phyloP scores from a whole-genome alignment of 2,113 vertebrate genomes.

The Orthochromis indermauri region DNA sequence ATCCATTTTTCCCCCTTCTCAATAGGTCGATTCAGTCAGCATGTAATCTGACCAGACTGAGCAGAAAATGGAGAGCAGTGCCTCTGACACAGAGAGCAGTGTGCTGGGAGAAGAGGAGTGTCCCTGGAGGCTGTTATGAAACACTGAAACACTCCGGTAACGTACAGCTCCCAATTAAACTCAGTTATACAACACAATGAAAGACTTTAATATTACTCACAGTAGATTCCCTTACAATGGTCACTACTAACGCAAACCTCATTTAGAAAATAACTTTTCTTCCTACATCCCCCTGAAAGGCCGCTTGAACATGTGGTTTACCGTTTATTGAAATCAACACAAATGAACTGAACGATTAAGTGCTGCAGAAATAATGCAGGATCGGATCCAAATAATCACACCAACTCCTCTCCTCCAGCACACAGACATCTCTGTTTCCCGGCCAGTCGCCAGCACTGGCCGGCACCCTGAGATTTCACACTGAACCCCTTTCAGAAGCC shows the following conservation, averaged over 20 bases:
- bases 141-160: not conserved
- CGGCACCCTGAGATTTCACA: not conserved
- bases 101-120: constrained; percentile 1
- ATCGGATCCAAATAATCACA: not conserved
- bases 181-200: not conserved
- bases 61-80: constrained; percentile 32
- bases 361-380: not conserved
- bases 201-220: not conserved
- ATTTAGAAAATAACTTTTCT: not conserved
- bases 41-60: constrained; percentile 45
- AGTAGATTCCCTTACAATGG: not conserved
- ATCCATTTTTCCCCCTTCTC: constrained; percentile 37
- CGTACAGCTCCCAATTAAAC: not conserved
- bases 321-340: not conserved
- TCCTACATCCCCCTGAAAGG: not conserved
- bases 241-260: fast-evolving
- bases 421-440: constrained; percentile 40
- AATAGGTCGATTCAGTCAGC: constrained; percentile 29
- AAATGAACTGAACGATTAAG: not conserved
- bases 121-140: constrained; percentile 14
- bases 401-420: not conserved
- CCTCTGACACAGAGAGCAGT: constrained; percentile 32
- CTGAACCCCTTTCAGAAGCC: constrained; percentile 13
- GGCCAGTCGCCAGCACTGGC: not conserved
- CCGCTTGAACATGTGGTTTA: not conserved